Base-by-base conservation (phyloP, 1,140 invertebrate species). In the Plodia interpunctella region DNA sequence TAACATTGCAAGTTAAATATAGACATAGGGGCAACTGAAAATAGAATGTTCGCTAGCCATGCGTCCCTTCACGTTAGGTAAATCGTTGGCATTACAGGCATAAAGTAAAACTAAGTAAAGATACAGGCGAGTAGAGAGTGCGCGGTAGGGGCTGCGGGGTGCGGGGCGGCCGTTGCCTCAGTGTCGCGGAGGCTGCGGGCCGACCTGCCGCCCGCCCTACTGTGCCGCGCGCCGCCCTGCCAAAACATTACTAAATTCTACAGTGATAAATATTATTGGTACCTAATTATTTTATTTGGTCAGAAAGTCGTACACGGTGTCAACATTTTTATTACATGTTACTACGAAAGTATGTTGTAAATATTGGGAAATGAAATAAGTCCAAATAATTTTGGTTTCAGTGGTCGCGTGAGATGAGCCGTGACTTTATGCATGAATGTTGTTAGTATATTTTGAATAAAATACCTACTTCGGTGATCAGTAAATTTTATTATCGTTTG, bases 181-280 rank as follows among this genome's bases (percentile, higher is more conserved):
- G 85, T 88, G 78, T 75, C 78, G 78, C 82, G 83, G 82, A 86
- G 85, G 83, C 83, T 86, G 83, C 73, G 81, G 78, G 59, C 59
- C 55, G 61, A 55, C 63, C 63, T 63, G 71, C 71, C 76, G 77
- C 70, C 78, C 78, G 77, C 77, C 76, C 76, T 74, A 32, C 6
- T 11, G 64, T 57, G 57, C 53, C 61, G 68, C 60, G 59, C 38
- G 55, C 62, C 63, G 57, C 57, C 60, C 62, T 59, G 62, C 59
- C 78, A 74, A 74, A 76, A 79, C 76, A 78, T 70, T 59, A 57
- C 55, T 62, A 54, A 64, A 55, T 55, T 32, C 49, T 50, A 57
- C 50, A 57, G 51, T 60, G 60, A 60, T 63, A 60, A 57, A 56
- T 60, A 49, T 60, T 57, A n/a, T 56, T 57, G 15, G 13, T 38